phyloP scores from a whole-genome alignment of 1,140 invertebrate genomes.

The Papilio glaucus region DNA sequence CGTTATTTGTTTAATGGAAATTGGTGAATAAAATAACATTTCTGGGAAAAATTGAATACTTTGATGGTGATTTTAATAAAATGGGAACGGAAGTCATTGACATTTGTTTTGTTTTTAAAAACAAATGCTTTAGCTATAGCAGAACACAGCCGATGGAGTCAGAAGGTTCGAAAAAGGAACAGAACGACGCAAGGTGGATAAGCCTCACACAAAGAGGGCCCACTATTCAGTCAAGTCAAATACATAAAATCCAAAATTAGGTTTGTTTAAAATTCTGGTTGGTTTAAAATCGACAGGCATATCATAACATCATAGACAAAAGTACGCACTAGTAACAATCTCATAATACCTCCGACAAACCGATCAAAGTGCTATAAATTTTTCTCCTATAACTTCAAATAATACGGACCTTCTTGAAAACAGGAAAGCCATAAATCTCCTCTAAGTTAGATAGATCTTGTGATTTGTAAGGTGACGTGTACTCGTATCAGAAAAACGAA shows the following conservation, averaged over 20 bases:
- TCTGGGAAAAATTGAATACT: neutral
- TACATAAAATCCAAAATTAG: no score
- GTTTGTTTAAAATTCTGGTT: no score
- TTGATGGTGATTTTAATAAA: neutral
- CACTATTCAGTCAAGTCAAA: no score
- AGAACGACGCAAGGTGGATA: no score
- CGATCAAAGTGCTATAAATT: slow-evolving; percentile 10
- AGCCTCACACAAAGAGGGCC: no score
- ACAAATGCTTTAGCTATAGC: no score
- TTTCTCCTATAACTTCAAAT: slow-evolving; percentile 9
- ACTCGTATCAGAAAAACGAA: slow-evolving; percentile 19
- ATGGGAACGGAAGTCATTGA: neutral
- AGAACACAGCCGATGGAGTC: no score
- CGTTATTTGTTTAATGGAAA: neutral
- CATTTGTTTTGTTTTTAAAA: neutral
- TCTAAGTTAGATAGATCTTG: slow-evolving; percentile 20
- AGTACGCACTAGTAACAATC: neutral
- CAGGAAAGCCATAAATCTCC: slow-evolving; percentile 12
- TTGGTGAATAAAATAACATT: neutral
- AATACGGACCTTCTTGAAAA: slow-evolving; percentile 23
- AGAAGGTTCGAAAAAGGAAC: no score
- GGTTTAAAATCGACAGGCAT: no score
- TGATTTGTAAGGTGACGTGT: slow-evolving; percentile 24
- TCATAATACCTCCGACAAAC: neutral
- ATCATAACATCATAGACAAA: no score